Evolutionary conservation across 2,797 vertebrate species (phyloP).

Genomic region (Pachyuromys duprasi): DNA sequence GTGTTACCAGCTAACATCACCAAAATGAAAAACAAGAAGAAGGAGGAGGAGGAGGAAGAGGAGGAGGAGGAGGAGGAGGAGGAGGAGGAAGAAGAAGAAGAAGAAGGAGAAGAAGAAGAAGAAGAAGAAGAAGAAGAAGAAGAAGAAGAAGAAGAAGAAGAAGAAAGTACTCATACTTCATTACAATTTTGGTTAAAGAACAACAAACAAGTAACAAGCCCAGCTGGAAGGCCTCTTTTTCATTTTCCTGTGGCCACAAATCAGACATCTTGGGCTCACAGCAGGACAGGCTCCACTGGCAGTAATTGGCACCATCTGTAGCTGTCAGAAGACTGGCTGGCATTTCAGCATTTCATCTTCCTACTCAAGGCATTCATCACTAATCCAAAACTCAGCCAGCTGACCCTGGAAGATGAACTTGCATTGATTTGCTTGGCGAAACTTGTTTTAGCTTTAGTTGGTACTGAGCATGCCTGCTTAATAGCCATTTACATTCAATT

Average conservation of each 20-base stretch:
- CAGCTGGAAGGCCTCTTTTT: conserved; percentile 89
- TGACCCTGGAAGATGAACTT: conserved; percentile 93
- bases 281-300: conserved; percentile 90
- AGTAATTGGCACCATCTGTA: conserved; percentile 95
- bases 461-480: conserved; percentile 86
- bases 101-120: too few species aligned
- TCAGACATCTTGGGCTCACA: conserved; percentile 90
- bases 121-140: too few species aligned
- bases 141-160: conserved; percentile 45
- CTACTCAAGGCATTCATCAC: conserved; percentile 91
- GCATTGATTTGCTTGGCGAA: conserved; percentile 93
- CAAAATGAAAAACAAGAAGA: background rate
- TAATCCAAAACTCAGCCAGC: conserved; percentile 89
- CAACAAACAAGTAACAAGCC: conserved; percentile 88
- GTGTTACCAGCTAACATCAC: background rate
- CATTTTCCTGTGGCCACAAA: conserved; percentile 90
- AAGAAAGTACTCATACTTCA: conserved; percentile 78
- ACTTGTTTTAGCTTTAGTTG: conserved; percentile 87
- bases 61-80: too few species aligned
- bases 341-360: conserved; percentile 90
- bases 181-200: conserved; percentile 82
- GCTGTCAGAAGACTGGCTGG: conserved; percentile 90
- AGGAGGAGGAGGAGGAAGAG: too few species aligned
- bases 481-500: conserved; percentile 86
- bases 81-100: conserved; percentile 32